Percentiles rank a stretch among this genome's conserved stretches.
Evolutionary conservation across 2,113 vertebrate genomes (phyloP).

Genomic region (Siniperca chuatsi): DNA sequence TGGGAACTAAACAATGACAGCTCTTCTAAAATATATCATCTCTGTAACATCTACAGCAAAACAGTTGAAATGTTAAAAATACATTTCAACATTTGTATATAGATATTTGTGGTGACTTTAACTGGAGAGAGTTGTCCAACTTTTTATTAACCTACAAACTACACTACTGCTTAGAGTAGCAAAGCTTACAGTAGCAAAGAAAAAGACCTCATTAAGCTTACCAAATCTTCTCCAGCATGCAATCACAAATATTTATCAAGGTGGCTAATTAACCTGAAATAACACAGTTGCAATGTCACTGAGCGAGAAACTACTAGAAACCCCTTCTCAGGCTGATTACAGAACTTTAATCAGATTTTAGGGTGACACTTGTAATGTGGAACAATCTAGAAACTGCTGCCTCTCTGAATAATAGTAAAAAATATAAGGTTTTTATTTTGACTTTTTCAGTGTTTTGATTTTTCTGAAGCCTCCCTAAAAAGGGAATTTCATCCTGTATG

Average conservation of each 20-base stretch:
- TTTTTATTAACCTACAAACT: background rate
- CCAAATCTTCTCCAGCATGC: background rate
- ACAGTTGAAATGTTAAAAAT: too few relatives aligned
- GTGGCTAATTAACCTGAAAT: conserved; percentile 7
- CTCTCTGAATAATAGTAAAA: background rate
- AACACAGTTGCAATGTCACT: background rate
- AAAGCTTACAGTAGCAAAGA: background rate
- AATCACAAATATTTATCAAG: background rate
- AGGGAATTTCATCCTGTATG: background rate
- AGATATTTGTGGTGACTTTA: background rate
- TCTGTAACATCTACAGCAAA: too few relatives aligned
- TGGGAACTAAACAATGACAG: background rate
- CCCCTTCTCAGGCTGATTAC: background rate
- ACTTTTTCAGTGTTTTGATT: background rate
- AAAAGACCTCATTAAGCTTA: background rate
- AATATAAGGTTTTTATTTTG: too few relatives aligned
- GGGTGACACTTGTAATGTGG: background rate
- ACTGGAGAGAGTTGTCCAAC: background rate
- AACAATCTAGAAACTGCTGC: background rate
- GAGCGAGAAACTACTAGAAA: conserved; percentile 37
- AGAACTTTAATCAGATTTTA: conserved; percentile 28
- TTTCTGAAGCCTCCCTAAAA: background rate
- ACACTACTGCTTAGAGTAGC: background rate
- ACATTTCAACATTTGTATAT: too few relatives aligned
- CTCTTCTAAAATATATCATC: background rate